phyloP scores from a whole-genome alignment of 2,888 invertebrate genomes.

The Marronus borbonicus region DNA sequence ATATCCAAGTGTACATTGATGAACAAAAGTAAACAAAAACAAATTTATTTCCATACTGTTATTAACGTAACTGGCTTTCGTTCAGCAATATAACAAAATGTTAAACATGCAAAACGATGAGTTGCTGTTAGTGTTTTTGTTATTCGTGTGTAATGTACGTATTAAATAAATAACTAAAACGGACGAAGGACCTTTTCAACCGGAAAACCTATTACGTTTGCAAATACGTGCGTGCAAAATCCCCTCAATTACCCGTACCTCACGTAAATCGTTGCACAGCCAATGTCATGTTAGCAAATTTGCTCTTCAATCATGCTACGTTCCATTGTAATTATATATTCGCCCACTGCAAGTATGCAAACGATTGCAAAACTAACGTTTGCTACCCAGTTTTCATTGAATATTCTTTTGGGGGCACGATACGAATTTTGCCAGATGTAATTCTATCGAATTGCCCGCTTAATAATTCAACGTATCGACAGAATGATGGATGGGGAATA shows the following conservation, averaged over 20 bases:
- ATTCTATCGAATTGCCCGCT: too few relatives aligned
- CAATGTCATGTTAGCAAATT: not conserved
- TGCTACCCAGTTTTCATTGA: not conserved
- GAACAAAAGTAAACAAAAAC: too few relatives aligned
- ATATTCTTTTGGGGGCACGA: not conserved
- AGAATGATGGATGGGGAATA: too few relatives aligned
- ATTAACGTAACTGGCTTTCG: not conserved
- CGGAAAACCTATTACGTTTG: not conserved
- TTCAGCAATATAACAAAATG: not conserved
- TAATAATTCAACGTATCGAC: too few relatives aligned
- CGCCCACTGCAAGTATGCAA: not conserved
- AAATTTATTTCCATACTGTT: not conserved
- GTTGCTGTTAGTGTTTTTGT: not conserved
- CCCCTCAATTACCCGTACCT: not conserved
- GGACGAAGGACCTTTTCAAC: not conserved
- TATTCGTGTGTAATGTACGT: not conserved
- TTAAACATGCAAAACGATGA: not conserved
- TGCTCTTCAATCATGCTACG: not conserved
- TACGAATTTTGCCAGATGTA: not conserved
- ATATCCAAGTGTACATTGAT: too few relatives aligned
- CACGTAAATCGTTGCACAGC: not conserved
- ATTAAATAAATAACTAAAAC: not conserved
- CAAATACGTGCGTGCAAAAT: not conserved
- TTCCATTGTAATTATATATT: not conserved
- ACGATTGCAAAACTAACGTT: not conserved